phyloP scores from a whole-genome alignment of 2,113 vertebrate species.

The Vimba vimba region DNA sequence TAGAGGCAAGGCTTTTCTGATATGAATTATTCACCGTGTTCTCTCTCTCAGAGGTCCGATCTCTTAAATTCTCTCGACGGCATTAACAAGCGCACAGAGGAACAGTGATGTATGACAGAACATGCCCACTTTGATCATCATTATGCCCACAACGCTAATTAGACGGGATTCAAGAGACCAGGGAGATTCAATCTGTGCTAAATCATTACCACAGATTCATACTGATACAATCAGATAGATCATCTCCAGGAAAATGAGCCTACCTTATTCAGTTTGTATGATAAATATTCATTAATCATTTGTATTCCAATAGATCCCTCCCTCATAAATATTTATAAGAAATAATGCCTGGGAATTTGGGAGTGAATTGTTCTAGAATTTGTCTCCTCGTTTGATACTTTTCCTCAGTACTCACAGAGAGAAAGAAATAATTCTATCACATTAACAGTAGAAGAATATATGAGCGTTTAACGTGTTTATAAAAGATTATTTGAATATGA shows the following conservation, averaged over 20 bases:
- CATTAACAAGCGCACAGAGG: background rate
- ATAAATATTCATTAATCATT: background rate
- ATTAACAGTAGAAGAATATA: background rate
- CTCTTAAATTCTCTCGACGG: background rate
- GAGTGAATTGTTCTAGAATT: background rate
- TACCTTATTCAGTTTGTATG: constrained; percentile 5
- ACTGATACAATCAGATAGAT: constrained; percentile 12
- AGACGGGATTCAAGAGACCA: background rate
- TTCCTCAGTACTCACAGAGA: background rate
- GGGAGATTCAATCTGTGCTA: background rate
- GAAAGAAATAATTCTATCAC: background rate
- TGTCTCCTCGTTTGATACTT: background rate
- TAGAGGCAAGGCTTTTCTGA: background rate
- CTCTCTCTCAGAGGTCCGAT: background rate
- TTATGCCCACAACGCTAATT: background rate
- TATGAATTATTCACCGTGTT: background rate
- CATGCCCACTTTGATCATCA: background rate
- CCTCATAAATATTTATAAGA: constrained; percentile 33
- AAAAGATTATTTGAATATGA: background rate
- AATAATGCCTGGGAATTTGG: background rate
- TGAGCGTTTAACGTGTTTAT: background rate
- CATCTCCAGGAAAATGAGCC: constrained; percentile 18
- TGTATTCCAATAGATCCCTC: background rate
- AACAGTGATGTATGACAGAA: background rate
- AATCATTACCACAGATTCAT: constrained; percentile 8